Conservation (phyloP, 2,113 vertebrate genomes). For the Paradoxurus hermaphroditus region DNA sequence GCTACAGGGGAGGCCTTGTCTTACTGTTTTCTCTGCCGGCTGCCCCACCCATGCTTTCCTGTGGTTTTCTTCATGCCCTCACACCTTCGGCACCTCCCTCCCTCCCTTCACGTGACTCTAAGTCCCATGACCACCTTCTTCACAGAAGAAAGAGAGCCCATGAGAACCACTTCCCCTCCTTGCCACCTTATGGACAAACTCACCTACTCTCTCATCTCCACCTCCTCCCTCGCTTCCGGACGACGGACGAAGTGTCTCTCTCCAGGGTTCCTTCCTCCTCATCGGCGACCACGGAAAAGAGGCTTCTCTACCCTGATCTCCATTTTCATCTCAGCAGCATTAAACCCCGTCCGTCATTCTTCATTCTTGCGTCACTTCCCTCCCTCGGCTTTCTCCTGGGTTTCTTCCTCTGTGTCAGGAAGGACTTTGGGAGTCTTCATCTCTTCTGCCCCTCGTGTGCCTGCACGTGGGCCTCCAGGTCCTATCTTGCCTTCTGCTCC, state of each 20-base stretch:
- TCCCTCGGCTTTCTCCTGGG: neutral
- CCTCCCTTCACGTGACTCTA: no score
- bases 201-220: neutral
- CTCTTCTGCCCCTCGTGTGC: no score
- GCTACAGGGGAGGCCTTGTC: fast-evolving
- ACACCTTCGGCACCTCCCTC: neutral
- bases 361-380: neutral
- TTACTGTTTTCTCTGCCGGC: fast-evolving
- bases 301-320: fast-evolving
- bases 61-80: no score
- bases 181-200: fast-evolving
- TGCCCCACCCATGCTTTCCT: neutral
- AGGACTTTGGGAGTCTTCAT: fast-evolving
- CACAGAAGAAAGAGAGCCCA: neutral
- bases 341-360: neutral
- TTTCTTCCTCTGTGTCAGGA: fast-evolving
- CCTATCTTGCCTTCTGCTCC: fast-evolving
- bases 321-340: neutral
- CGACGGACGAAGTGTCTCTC: fast-evolving
- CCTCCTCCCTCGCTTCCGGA: no score
- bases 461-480: fast-evolving
- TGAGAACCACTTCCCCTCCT: fast-evolving
- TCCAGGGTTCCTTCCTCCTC: neutral
- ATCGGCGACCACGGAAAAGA: fast-evolving
- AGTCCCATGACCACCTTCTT: neutral